Evolutionary conservation across 2,888 invertebrate species (phyloP).

Genomic region (Hydropsyche betteni): DNA sequence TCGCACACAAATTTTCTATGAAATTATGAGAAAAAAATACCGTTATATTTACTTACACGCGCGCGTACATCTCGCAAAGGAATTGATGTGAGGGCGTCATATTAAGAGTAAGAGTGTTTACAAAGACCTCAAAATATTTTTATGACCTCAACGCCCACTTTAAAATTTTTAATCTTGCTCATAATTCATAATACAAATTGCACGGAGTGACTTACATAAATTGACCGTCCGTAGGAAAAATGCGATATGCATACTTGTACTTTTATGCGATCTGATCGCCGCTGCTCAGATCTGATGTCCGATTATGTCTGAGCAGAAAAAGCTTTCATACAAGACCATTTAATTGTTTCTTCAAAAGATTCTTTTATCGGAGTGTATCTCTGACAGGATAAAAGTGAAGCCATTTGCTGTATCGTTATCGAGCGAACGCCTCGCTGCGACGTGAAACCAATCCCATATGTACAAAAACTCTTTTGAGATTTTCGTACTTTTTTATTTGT

Average conservation of each 20-base stretch:
- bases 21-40: not conserved
- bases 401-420: conserved; percentile 4
- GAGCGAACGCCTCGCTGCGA: too few species aligned
- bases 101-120: conserved; percentile 24
- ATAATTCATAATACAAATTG: conserved; percentile 21
- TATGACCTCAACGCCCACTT: conserved; percentile 23
- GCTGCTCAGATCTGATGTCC: not conserved
- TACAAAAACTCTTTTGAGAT: not conserved
- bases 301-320: not conserved
- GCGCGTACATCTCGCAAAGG: not conserved
- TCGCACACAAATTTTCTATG: too few species aligned
- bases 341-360: not conserved
- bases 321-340: too few species aligned
- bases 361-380: conserved; percentile 5
- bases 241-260: not conserved
- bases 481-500: not conserved
- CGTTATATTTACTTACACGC: not conserved
- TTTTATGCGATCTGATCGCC: not conserved
- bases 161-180: not conserved
- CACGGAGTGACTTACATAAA: not conserved
- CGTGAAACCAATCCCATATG: too few species aligned
- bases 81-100: conserved; percentile 6
- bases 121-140: conserved; percentile 26
- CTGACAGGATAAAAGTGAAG: conserved; percentile 8
- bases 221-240: too few species aligned